Evolutionary conservation across 2,113 vertebrate species (phyloP), one percentile per base, ranked within the genome.

Genomic region (Notothenia rossii): DNA sequence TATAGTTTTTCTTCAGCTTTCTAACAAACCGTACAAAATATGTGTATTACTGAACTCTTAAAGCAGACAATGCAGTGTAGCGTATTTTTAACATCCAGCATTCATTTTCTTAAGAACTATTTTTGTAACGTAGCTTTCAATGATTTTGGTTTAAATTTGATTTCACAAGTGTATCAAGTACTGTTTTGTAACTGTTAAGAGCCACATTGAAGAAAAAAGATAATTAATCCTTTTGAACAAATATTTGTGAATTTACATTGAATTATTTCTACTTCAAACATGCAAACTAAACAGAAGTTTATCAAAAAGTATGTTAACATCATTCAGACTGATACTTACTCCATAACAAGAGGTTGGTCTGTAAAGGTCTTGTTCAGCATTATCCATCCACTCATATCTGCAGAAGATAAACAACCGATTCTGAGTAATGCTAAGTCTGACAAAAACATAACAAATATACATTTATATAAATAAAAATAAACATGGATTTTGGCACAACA

Each of bases 271-370:
- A n/a, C 49, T 10, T 33, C 59, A 63, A 43, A 33, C 18, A 43
- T 61, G 12, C 33, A 53, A 18, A 4, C 18, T 40, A 40, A 40
- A 40, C 36, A 40, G 7, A 40, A 40, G 7, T 40, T 40, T 11
- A 8, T 74, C 25, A 18, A 53, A 63, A 8, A 72, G 15, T 9
- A 15, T 13, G 1, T 50, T 14, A 55, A 59, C 5, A 22, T 0
- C 1, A 29, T 45, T 53, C 12, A 62, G 46, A 56, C 1, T 17
- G 7, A 67, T 83, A 97, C 98, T 97, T 96, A 99, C 98, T 99
- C 98, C 97, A 99, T 98, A 85, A 99, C 93, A 59, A 99, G 93
- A 85, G 98, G 98, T 45, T 99, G 96, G 92, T 99, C 98, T n/a
- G 29, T 71, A 84, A 98, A 98, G 18, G 94, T 98, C 74, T 87